These are phyloP conservation scores for Anolis carolinensis DNA, from an alignment of 2,113 vertebrate genomes.

Conservation along the genomic window DNA sequence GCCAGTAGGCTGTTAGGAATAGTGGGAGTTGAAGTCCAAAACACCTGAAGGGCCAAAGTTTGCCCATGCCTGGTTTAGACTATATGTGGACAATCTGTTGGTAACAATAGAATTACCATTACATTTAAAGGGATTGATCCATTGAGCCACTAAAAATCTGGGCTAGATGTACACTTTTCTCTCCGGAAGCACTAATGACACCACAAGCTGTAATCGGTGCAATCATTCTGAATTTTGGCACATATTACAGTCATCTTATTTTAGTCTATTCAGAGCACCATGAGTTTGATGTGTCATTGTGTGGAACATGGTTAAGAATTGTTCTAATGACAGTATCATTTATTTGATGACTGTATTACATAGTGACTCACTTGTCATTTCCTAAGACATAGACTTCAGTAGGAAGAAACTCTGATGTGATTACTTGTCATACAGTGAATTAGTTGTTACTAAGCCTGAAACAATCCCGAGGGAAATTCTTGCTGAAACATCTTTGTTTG, in stretches of 20 bases:
- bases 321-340: neutral
- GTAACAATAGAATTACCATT: neutral
- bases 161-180: neutral
- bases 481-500: neutral
- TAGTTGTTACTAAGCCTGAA: neutral
- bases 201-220: too few relatives aligned
- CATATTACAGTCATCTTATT: neutral
- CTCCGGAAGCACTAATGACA: neutral
- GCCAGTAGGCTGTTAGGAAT: too few relatives aligned
- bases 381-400: neutral
- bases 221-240: neutral
- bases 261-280: neutral
- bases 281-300: neutral
- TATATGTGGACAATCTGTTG: neutral
- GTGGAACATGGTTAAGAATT: neutral
- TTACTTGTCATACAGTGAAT: neutral
- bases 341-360: neutral
- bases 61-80: too few relatives aligned
- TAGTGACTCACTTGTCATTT: conserved; percentile 10
- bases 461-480: neutral
- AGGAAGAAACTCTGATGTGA: neutral
- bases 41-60: too few relatives aligned
- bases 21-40: too few relatives aligned
- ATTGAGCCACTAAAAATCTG: neutral
- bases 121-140: neutral